Conservation (phyloP, 2,113 vertebrate genomes). For the Leiothrix lutea region DNA sequence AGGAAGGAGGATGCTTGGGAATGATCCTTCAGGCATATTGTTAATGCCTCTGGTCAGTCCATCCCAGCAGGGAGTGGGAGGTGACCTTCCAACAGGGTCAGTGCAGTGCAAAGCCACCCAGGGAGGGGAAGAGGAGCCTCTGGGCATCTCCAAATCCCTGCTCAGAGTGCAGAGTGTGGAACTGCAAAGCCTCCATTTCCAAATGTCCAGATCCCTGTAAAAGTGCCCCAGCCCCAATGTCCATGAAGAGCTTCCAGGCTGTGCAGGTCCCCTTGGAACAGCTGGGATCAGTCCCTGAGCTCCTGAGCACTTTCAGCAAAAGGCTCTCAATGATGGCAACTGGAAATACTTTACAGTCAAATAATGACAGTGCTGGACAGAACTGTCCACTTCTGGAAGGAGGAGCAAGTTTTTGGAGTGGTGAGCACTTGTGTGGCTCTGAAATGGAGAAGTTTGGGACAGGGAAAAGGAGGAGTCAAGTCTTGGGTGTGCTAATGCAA, state of each 20-base stretch:
- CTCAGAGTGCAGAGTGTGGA: not conserved
- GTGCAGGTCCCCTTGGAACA: conserved; percentile 22
- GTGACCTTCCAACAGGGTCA: not conserved
- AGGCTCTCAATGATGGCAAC: conserved; percentile 31
- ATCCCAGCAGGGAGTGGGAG: not conserved
- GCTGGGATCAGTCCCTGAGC: not conserved
- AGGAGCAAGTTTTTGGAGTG: not conserved
- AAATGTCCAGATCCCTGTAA: not conserved
- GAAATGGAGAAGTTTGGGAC: not conserved
- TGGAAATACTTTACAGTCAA: not conserved
- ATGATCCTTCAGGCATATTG: not conserved
- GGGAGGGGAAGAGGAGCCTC: not conserved
- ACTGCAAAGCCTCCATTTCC: not conserved
- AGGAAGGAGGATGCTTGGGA: not conserved
- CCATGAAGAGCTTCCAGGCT: not conserved
- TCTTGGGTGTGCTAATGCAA: not conserved
- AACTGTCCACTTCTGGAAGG: not conserved
- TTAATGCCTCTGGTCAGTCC: not conserved
- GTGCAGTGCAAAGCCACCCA: not conserved
- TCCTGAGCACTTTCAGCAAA: conserved; percentile 13
- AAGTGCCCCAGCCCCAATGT: not conserved
- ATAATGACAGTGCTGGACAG: not conserved
- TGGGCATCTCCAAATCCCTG: not conserved
- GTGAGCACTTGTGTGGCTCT: not conserved
- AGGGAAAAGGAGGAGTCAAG: not conserved